Evolutionary conservation across 2,888 invertebrate species (phyloP), one percentile per base, ranked within the genome.

Genomic region (Hanleya hanleyi): DNA sequence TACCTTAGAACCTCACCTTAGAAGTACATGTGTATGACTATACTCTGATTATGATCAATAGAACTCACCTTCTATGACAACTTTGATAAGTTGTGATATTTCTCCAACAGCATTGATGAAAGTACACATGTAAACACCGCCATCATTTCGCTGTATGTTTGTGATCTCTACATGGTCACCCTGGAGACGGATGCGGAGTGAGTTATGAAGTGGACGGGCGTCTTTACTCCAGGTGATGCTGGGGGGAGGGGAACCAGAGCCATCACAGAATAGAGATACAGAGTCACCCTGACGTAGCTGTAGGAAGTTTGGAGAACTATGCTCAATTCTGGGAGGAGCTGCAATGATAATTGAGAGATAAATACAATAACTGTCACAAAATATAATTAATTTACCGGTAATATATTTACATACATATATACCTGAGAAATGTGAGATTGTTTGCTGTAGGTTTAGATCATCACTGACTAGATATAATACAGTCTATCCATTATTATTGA

Each of bases 111-210:
- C 96, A 92, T 98, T 97, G 87, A 96, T 94, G 87, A 97, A 98
- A 90, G 97, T 96, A 92, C 98, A 98, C 83, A 96, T 96, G 92
- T 98, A 98, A 91, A 97, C 97, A 73, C 97, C 98, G 87, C 97
- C 97, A 92, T 98, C 98, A 89, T 96, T 96, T 92, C 95, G 95
- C 83, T 96, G 94, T 88, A 98, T 96, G 92, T 96, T 96, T 88
- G 95, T 95, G 91, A 98, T 97, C 88, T 96, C 94, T 83, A 98
- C 93, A 91, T 97, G 77, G 61, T 78, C 79, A 9, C 81, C 83
- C 49, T 82, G 78, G 26, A 85, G 75, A 12, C 74, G 74, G 37
- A 83, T 66, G 6, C 85, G 79, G 7, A 75, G 73, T 12, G 81
- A 78, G 65, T 78, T 76, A 49, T 67, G 66, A n/a, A 87, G 69